phyloP scores from a whole-genome alignment of 2,113 vertebrate species.

The Candoia aspera region DNA sequence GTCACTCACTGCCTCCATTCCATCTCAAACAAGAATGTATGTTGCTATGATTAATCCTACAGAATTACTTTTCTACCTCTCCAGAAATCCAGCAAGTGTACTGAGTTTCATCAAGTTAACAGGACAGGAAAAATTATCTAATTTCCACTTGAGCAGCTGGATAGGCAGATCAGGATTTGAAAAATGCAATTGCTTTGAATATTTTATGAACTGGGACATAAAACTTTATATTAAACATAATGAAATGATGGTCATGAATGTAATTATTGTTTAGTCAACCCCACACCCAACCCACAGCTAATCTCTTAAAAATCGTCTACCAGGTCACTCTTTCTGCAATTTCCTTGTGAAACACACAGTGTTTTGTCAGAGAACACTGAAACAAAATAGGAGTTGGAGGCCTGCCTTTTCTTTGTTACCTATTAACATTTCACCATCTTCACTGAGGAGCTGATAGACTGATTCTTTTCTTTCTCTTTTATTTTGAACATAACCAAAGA shows the following conservation, averaged over 20 bases:
- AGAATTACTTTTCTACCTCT: slow-evolving; percentile 62
- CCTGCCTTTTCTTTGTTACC: neutral
- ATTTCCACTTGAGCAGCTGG: slow-evolving; percentile 69
- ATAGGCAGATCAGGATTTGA: slow-evolving; percentile 69
- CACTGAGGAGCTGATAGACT: neutral
- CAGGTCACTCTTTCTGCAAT: neutral
- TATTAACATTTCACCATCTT: neutral
- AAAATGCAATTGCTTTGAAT: slow-evolving; percentile 67
- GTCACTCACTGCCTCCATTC: slow-evolving; percentile 29
- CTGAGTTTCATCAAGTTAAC: slow-evolving; percentile 58
- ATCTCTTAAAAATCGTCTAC: neutral
- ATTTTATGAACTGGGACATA: slow-evolving; percentile 64
- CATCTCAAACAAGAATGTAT: slow-evolving; percentile 57
- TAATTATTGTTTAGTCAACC: slow-evolving; percentile 49
- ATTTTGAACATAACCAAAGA: neutral
- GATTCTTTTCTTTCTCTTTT: neutral
- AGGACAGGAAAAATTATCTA: slow-evolving; percentile 57
- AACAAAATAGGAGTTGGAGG: neutral
- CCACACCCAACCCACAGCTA: neutral
- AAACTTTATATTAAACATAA: slow-evolving; percentile 65
- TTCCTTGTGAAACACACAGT: neutral
- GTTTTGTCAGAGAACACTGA: neutral
- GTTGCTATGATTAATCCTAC: slow-evolving; percentile 66
- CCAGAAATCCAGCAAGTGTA: slow-evolving; percentile 58
- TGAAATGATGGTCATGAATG: slow-evolving; percentile 56